Evolutionary conservation across 1,140 invertebrate species (phyloP).

Genomic region (Drosophila dunni): DNA sequence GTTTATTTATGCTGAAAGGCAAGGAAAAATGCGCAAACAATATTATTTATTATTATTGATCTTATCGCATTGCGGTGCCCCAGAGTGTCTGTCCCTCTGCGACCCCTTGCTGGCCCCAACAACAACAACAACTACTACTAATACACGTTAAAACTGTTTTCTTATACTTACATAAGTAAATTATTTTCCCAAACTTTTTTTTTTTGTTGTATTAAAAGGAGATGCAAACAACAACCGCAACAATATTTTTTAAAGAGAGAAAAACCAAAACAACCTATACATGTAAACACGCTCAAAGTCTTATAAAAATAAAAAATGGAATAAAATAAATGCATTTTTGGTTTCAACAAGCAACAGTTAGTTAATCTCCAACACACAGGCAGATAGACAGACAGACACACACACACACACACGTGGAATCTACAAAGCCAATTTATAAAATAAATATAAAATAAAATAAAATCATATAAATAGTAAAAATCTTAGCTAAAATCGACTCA

Average conservation of each 20-base stretch:
- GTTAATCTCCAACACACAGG: constrained; percentile 13
- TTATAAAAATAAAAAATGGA: constrained; percentile 51
- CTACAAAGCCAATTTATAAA: constrained; percentile 33
- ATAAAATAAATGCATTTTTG: constrained; percentile 59
- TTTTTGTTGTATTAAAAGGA: too few species aligned
- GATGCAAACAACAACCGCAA: constrained; percentile 26
- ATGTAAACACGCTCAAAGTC: constrained; percentile 69
- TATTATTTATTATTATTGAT: constrained; percentile 15
- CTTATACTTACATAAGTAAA: constrained; percentile 28
- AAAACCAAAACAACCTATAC: constrained; percentile 40
- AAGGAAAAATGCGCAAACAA: constrained; percentile 45
- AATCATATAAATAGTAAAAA: constrained; percentile 66
- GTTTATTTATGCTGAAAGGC: constrained; percentile 25
- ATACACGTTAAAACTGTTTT: constrained; percentile 23
- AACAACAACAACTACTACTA: background rate
- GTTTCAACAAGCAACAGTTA: constrained; percentile 49
- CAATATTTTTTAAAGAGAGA: constrained; percentile 31
- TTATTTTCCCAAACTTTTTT: constrained; percentile 35
- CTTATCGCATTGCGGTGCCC: constrained; percentile 17
- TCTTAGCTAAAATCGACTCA: constrained; percentile 55
- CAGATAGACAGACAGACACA: constrained; percentile 21
- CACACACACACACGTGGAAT: constrained; percentile 7
- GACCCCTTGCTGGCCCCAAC: background rate
- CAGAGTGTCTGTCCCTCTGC: constrained; percentile 8
- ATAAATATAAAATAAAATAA: constrained; percentile 73